These are phyloP conservation scores for Mycteria americana DNA, from an alignment of 2,797 vertebrate genomes.

Conservation along the genomic window DNA sequence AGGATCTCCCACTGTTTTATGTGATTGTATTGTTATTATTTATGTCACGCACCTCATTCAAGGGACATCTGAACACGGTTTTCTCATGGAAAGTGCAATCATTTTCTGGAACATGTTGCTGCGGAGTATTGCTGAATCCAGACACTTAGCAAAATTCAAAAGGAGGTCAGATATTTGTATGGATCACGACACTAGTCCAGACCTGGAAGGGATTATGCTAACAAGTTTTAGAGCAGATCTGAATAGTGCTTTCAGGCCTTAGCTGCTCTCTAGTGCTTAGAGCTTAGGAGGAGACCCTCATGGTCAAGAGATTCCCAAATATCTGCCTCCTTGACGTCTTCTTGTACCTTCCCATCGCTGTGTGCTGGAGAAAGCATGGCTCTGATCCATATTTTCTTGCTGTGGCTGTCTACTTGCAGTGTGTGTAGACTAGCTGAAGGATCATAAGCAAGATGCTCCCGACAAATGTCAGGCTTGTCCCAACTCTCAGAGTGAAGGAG, in stretches of 20 bases:
- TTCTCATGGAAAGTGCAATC: background rate
- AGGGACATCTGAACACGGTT: background rate
- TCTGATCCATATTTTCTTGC: background rate
- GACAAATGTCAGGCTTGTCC: background rate
- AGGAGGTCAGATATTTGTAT: background rate
- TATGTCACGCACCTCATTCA: conserved; percentile 19
- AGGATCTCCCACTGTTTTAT: conserved; percentile 43
- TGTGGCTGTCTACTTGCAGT: background rate
- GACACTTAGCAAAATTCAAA: background rate
- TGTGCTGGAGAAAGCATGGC: background rate
- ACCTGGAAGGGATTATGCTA: background rate
- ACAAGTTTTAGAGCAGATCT: background rate
- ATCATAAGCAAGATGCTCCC: background rate
- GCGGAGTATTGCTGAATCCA: background rate
- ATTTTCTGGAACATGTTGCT: background rate
- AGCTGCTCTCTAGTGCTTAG: background rate
- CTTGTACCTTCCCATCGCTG: background rate
- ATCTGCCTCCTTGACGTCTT: background rate
- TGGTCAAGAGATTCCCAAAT: background rate
- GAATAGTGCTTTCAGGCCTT: background rate
- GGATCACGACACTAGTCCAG: background rate
- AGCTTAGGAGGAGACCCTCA: background rate
- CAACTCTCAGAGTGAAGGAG: background rate
- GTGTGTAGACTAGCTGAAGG: background rate
- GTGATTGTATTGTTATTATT: background rate